These are phyloP conservation scores for Acanthisitta chloris DNA, from an alignment of 2,113 vertebrate genomes.

Conservation along the genomic window DNA sequence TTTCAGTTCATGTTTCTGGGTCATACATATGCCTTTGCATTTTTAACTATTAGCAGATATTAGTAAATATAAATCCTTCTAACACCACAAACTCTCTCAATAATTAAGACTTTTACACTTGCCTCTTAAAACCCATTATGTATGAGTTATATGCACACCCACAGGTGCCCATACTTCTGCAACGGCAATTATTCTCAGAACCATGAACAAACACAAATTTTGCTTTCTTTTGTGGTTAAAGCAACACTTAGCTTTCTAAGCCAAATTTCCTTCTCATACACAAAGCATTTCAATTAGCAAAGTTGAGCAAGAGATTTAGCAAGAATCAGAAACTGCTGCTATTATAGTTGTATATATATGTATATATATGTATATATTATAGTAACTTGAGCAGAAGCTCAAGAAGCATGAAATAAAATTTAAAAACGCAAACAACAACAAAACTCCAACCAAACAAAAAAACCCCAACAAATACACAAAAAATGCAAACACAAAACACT, in stretches of 20 bases:
- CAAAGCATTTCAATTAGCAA: neutral
- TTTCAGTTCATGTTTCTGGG: neutral
- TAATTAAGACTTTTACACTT: neutral
- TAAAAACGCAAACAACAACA: accelerated
- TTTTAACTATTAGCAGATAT: neutral
- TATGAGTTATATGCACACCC: accelerated
- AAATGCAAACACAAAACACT: neutral
- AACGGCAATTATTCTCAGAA: neutral
- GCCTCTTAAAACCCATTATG: neutral
- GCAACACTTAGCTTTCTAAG: neutral
- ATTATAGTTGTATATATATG: too few species aligned
- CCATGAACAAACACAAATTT: neutral
- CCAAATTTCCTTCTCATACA: neutral
- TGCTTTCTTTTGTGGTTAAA: neutral
- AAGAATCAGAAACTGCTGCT: neutral
- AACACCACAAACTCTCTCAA: neutral
- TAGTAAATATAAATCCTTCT: neutral
- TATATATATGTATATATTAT: too few species aligned
- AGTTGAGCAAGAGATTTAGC: neutral
- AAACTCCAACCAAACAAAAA: neutral
- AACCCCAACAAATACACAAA: too few species aligned
- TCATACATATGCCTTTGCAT: neutral
- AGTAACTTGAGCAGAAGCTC: neutral
- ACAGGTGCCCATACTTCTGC: neutral
- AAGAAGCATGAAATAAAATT: neutral